A percentile compares a stretch with the other conserved stretches of the same genome.
phyloP scores from a whole-genome alignment of 53 echinoderm and acorn worm genomes.

The Antedon mediterranea region DNA sequence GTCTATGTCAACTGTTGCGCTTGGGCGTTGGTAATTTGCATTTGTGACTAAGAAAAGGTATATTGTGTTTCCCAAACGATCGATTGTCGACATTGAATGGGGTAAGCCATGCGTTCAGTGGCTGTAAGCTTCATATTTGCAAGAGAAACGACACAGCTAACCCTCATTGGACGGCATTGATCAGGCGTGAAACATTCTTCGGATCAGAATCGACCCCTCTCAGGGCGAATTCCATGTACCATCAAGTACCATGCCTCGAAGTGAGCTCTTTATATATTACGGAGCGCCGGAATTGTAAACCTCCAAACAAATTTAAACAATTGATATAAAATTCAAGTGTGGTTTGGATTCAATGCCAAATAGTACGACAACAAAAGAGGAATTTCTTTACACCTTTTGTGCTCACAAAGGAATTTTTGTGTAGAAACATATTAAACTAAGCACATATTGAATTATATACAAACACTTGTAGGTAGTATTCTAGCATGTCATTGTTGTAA shows the following conservation, averaged over 20 bases:
- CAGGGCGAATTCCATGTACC: not conserved
- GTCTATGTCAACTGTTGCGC: not conserved
- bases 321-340: not conserved
- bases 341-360: not conserved
- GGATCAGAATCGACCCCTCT: not conserved
- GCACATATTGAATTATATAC: not conserved
- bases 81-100: not conserved
- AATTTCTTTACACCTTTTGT: not conserved
- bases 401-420: not conserved
- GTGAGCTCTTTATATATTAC: not conserved
- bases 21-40: not conserved
- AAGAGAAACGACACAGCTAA: not conserved
- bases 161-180: not conserved
- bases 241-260: not conserved
- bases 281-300: not conserved
- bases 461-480: not conserved
- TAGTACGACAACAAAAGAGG: not conserved
- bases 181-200: not conserved
- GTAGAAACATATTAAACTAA: not conserved
- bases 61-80: not conserved
- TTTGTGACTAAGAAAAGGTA: not conserved
- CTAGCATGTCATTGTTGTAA: not conserved
- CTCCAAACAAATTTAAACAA: not conserved
- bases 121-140: not conserved
- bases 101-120: not conserved